Evolutionary conservation across 2,888 invertebrate species (phyloP), one percentile per base, ranked within the genome.

Genomic region (Dolichopus griseipennis): DNA sequence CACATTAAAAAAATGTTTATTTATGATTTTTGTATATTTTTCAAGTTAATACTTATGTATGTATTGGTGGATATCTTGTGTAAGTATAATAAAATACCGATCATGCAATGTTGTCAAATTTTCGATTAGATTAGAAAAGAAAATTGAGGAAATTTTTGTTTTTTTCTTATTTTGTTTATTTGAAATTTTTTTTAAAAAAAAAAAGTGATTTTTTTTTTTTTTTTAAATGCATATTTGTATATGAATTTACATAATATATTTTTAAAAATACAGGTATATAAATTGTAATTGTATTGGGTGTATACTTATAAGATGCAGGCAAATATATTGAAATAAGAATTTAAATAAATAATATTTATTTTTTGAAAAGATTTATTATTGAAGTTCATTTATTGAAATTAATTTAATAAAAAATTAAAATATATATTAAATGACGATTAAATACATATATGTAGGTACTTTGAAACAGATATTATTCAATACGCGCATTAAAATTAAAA

Each of bases 71-170:
- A 37, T 41, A 41, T 15, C 41, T n/a, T n/a, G n/a, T 41, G 41
- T n/a, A n/a, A 12, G n/a, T 5, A 2, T 15, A 52, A n/a, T 52
- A 52, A 52, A 27, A 52, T 52, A 52, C 52, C 52, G 15, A 52
- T 52, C 52, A 52, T 52, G 52, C 52, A 52, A 52, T 18, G 52
- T 52, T 52, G 52, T 52, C 52, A 52, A 12, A 18, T 52, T n/a
- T 52, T 52, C 52, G 52, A 52, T 52, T 52, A 52, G 52, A 52
- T 52, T 52, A 52, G 52, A 52, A 18, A 52, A 52, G 41, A 41
- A 52, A 52, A 52, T 18, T 52, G n/a, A 12, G 41, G 41, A 41
- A 41, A 41, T n/a, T 52, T 52, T 15, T 15, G 8, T 52, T 52
- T 52, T 52, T 52, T 52, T 52, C 18, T 52, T 52, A 3, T n/a